Evolutionary conservation across 2,888 invertebrate species (phyloP), one percentile per base, ranked within the genome.

Genomic region (Leucophenga maculata): DNA sequence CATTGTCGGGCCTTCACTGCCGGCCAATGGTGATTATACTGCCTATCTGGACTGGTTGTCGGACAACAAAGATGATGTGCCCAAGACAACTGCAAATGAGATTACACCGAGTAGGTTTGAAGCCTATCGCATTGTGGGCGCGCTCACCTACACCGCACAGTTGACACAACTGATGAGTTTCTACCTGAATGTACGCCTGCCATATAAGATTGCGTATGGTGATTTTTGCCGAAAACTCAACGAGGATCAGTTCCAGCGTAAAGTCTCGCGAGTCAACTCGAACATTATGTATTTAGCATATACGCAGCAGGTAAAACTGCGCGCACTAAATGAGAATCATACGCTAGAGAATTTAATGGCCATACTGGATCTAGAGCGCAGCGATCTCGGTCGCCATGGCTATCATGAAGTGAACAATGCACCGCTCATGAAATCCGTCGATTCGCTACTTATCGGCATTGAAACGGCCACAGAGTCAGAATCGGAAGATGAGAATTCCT

Each of bases 61-160:
- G 18, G 87, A 86, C 66, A 88, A 87, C 74, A 89, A 88, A 68
- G 89, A 89, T 62, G 88, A 87, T 80, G 84, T 88, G 46, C 85
- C 87, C 64, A 84, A 87, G 72, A 78, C 85, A 18, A 82, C 86
- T 6, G 89, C 90, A 22, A 89, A 89, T 75, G 91, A 90, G 76
- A 90, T 90, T 70, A 89, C 90, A 70, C 90, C 91, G 16, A 92
- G 92, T 81, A 91, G 91, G 75, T 93, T 94, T 86, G 92, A 93
- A 77, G 92, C 93, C 55, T 93, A 93, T 83, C 92, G 92, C 74
- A 94, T 94, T 76, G 92, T 92, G 86, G 96, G 94, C 75, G 97
- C 95, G 67, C 91, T 97, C 55, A 93, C 94, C 54, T 95, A 96
- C 86, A 93, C 94, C 52, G 93, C 96, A 69, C 97, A 97, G 90